phyloP scores from a whole-genome alignment of 37 sponge, comb jelly and placozoan genomes.

The Tethya wilhelma region DNA sequence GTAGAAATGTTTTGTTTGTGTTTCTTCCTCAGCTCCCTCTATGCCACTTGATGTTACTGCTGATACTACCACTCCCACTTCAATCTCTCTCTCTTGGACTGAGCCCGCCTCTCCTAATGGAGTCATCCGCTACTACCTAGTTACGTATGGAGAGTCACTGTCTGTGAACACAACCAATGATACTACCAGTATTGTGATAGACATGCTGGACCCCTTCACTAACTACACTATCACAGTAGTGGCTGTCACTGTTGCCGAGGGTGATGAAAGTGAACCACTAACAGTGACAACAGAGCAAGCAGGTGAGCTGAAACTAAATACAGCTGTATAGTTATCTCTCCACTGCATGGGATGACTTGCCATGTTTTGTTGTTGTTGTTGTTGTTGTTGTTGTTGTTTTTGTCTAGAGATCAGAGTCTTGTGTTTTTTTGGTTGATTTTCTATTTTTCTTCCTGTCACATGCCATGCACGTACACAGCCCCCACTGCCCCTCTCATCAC shows the following conservation, averaged over 20 bases:
- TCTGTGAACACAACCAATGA: constrained; percentile 1
- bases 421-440: background rate
- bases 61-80: constrained; percentile 36
- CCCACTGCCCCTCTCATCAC: constrained; percentile 12
- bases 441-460: background rate
- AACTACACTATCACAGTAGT: constrained; percentile 34
- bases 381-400: background rate
- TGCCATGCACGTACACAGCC: background rate
- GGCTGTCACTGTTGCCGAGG: constrained; percentile 24
- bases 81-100: constrained; percentile 58
- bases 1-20: too few species aligned
- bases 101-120: constrained; percentile 26
- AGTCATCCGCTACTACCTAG: constrained; percentile 25
- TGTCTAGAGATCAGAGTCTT: background rate
- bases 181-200: constrained; percentile 1
- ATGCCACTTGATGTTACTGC: constrained; percentile 35
- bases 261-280: constrained; percentile 16
- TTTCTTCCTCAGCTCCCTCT: constrained; percentile 38
- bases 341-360: too few species aligned
- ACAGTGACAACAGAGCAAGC: constrained; percentile 4
- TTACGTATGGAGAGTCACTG: background rate
- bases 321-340: too few species aligned
- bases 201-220: constrained; percentile 2
- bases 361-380: too few species aligned
- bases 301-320: background rate